Base-by-base conservation (phyloP, 2,797 vertebrate genomes). In the Pogonophryne albipinna region DNA sequence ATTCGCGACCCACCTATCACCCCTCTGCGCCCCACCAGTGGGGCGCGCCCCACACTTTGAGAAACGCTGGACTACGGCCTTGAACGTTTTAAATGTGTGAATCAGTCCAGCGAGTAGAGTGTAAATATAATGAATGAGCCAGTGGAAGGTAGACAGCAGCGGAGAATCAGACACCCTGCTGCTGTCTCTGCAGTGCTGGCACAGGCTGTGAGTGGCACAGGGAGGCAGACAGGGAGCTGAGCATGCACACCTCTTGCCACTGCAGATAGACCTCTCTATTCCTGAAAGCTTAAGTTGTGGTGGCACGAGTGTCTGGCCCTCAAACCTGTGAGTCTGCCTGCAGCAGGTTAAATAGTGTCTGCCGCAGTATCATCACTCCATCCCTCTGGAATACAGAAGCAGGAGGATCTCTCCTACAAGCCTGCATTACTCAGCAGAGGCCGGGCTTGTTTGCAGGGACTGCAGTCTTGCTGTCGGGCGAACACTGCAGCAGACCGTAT, bases 101-200 rank as follows among this genome's bases (percentile, higher is more conserved):
- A 63, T 79, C 53, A 10, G 62, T 84, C 58, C 31, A 23, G 31
- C 12, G 31, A 50, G 66, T 6, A 3, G 44, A 70, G 47, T 66
- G 53, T 82, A 71, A 91, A 73, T 63, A 52, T 81, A 89, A 89
- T 72, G 70, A 88, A 90, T 83, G 90, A 84, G 82, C 52, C 72
- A 27, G 57, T 50, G 53, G 84, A 72, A 80, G 68, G 76, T 53
- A 71, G 71, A 78, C 66, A 66, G 74, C 83, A 23, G 58, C 4
- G 50, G 62, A 70, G 20, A 77, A 44, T 76, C 73, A 42, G 60
- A 66, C 14, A 67, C 61, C 42, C 52, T 47, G 59, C 78, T 82
- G 79, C 84, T 58, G 55, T 78, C 73, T 87, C 90, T 85, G 91
- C 91, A 84, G 87, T 90, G 86, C 82, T 89, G 91, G 88, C 89